phyloP scores from a whole-genome alignment of 2,113 vertebrate species.

The Potamarius usumacintae region DNA sequence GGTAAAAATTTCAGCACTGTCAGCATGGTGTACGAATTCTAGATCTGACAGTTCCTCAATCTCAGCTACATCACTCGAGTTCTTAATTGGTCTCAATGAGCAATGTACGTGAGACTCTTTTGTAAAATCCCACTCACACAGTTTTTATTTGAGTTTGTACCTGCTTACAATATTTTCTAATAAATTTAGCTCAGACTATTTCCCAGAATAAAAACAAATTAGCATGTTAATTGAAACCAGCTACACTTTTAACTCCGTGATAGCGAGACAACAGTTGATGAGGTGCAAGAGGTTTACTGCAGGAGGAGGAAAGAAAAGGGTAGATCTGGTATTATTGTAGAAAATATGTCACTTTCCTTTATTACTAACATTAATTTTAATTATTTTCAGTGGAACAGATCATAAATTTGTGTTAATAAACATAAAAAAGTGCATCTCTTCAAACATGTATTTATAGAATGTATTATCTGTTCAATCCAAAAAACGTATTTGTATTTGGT shows the following conservation, averaged over 20 bases:
- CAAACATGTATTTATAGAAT: not conserved
- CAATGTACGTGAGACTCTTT: not conserved
- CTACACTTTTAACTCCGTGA: not conserved
- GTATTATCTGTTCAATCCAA: not conserved
- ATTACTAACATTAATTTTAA: not conserved
- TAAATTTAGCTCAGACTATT: not conserved
- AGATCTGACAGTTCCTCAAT: not conserved
- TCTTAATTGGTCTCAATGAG: not conserved
- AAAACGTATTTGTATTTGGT: not conserved
- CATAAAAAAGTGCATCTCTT: not conserved
- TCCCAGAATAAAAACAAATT: not conserved
- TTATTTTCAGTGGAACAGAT: not conserved
- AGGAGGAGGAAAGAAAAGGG: not conserved
- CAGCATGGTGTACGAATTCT: not conserved
- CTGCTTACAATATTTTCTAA: not conserved
- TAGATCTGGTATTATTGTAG: not conserved
- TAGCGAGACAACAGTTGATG: too few species aligned
- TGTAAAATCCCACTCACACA: not conserved
- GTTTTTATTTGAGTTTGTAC: not conserved
- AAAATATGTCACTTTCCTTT: not conserved
- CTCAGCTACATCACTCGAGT: not conserved
- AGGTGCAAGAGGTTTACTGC: not conserved
- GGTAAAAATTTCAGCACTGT: not conserved
- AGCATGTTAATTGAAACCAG: not conserved
- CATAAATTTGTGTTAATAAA: not conserved